Percentiles rank a stretch among this genome's conserved stretches.
phyloP scores from a whole-genome alignment of 2,797 vertebrate species.

The Morus bassanus region DNA sequence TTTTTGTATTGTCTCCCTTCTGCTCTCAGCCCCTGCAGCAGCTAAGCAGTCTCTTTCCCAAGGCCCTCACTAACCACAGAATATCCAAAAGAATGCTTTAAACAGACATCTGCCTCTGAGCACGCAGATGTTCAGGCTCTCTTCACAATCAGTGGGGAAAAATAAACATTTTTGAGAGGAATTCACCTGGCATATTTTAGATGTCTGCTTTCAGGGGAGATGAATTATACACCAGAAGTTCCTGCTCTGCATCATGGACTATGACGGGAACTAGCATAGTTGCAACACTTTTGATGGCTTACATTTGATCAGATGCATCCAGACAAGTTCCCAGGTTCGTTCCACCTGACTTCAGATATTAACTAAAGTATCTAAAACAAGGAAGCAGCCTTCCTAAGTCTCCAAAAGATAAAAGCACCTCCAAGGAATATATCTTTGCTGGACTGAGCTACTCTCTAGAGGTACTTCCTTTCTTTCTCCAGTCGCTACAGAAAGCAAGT shows the following conservation, averaged over 20 bases:
- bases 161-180: background rate
- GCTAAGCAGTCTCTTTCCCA: background rate
- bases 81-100: background rate
- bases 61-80: background rate
- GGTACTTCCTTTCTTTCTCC: background rate
- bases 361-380: background rate
- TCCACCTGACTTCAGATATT: background rate
- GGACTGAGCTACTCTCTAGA: background rate
- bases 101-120: background rate
- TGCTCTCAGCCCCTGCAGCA: background rate
- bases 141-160: background rate
- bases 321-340: background rate
- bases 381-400: background rate
- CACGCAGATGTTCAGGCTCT: background rate
- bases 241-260: background rate
- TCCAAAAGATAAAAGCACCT: background rate
- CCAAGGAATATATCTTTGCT: background rate
- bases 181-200: background rate
- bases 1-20: background rate
- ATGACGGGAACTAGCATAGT: background rate
- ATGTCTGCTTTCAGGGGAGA: background rate
- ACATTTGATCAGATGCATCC: background rate
- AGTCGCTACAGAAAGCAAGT: accelerated
- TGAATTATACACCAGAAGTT: background rate
- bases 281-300: background rate